A percentile compares a stretch with the other conserved stretches of the same genome.
These are phyloP conservation scores for Synanthedon tipuliformis DNA, from an alignment of 2,888 invertebrate species.

Conservation along the genomic window DNA sequence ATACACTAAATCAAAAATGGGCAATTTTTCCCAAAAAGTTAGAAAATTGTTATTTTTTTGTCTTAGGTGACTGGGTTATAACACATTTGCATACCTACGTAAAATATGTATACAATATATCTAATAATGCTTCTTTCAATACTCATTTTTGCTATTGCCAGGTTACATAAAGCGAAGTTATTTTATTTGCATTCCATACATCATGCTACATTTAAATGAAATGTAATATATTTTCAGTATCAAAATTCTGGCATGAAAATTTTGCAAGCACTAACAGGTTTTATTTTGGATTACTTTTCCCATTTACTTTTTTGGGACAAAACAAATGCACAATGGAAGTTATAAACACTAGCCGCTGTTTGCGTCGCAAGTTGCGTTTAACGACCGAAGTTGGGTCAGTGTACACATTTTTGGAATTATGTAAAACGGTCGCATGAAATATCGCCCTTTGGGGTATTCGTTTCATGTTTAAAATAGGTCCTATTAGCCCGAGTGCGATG, in stretches of 20 bases:
- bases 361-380: constrained; percentile 14
- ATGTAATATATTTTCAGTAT: too few species aligned
- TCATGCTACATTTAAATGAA: too few species aligned
- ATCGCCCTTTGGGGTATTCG: constrained; percentile 23
- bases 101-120: too few species aligned
- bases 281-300: background rate
- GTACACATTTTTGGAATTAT: constrained; percentile 25
- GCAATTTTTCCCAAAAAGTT: too few species aligned
- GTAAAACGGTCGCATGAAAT: constrained; percentile 19
- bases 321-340: background rate
- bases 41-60: too few species aligned
- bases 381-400: constrained; percentile 19
- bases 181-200: too few species aligned
- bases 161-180: too few species aligned
- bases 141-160: too few species aligned
- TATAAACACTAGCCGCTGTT: constrained; percentile 12
- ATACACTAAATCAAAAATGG: too few species aligned
- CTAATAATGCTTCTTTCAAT: too few species aligned
- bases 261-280: background rate
- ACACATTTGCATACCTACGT: too few species aligned
- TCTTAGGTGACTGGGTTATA: too few species aligned
- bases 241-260: background rate
- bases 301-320: background rate
- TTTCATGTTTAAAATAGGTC: constrained; percentile 22
- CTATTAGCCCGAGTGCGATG: constrained; percentile 15